Evolutionary conservation across 1,140 invertebrate genomes (phyloP), one percentile per base, ranked within the genome.

Genomic region (Venustaconcha ellipsiformis): DNA sequence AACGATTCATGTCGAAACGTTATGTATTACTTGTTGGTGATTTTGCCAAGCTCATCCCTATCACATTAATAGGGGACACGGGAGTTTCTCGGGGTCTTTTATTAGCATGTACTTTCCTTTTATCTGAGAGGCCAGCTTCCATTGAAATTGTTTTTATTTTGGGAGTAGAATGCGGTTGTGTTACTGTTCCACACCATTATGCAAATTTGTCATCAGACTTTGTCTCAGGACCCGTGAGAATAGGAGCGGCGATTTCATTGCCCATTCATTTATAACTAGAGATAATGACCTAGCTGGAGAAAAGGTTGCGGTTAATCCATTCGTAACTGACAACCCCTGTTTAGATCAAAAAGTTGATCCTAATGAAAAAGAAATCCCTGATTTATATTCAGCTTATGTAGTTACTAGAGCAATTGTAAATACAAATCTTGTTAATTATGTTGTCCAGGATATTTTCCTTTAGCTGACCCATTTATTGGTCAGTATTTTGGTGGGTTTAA

Each of bases 251-350:
- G 18, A 30, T 62, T 20, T 48, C 14, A 15, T 73, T 80, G 20
- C 79, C 72, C 20, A 13, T 80, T 67, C 30, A 63, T 67, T 67
- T 82, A 57, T 67, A 80, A 66, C 57, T 80, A 66, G 75, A 78
- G 75, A 78, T 13, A 82, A 82, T 74, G 80, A 82, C 64, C 64
- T 80, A 63, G 81, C 78, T 60, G 73, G 71, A 57, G 59, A 72
- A 3, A 76, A 78, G 57, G 81, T 80, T 63, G 56, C 78, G 20
- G 66, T 55, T 57, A 26, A 73, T 26, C 73, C 67, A 26, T 30
- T 74, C 57, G 57, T 82, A n/a, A 67, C 62, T 71, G 48, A 66
- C 55, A 70, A 62, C 48, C 72, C 72, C n/a, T 5, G 37, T 55
- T 23, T 68, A 14, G 69, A 66, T 67, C 8, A 48, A n/a, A 37